Percentiles rank a stretch among this genome's conserved stretches.
Evolutionary conservation across 2,888 invertebrate species (phyloP).

Genomic region (Nowickia ferox): DNA sequence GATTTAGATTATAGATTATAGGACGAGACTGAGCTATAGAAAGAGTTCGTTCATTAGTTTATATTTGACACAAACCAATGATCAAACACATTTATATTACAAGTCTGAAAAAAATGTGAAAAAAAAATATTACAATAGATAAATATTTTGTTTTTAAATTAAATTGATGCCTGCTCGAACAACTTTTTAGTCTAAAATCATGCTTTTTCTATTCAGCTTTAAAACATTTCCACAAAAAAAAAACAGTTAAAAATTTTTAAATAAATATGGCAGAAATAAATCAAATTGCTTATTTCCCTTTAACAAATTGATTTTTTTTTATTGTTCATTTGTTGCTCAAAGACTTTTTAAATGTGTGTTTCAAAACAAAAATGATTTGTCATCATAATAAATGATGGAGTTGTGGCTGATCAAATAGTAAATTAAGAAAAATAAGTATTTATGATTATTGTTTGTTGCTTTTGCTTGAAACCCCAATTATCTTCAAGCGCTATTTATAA

Average conservation of each 20-base stretch:
- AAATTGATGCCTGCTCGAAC: too few species aligned
- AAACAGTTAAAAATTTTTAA: background rate
- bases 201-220: background rate
- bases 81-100: too few species aligned
- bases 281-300: slow-evolving; percentile 28
- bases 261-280: background rate
- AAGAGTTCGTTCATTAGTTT: too few species aligned
- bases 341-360: background rate
- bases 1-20: too few species aligned
- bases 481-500: too few species aligned
- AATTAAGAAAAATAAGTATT: background rate
- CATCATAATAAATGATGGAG: slow-evolving; percentile 73
- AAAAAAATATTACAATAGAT: too few species aligned
- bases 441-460: background rate
- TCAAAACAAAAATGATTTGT: slow-evolving; percentile 74
- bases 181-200: too few species aligned
- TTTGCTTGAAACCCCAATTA: too few species aligned
- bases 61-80: too few species aligned
- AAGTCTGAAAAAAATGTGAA: too few species aligned
- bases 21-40: too few species aligned
- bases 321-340: background rate
- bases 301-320: slow-evolving; percentile 36
- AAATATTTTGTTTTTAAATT: too few species aligned
- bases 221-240: background rate
- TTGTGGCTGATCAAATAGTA: slow-evolving; percentile 30